Evolutionary conservation across 2,888 invertebrate genomes (phyloP), one percentile per base, ranked within the genome.

Genomic region (Dolomedes plantarius): DNA sequence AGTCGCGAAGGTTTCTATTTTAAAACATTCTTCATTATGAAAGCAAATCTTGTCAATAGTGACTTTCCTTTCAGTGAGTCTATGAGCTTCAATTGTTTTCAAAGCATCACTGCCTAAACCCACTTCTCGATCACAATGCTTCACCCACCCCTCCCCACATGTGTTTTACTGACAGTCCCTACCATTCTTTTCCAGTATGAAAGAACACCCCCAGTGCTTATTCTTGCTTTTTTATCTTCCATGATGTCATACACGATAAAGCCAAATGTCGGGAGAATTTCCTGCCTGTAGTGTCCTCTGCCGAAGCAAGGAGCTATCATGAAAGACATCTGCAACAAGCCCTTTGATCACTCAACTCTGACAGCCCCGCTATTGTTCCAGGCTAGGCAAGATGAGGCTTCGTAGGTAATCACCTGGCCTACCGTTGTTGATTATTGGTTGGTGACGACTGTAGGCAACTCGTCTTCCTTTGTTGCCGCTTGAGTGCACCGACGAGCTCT

Each of bases 271-370:
- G 28, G 29, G 46, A 32, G 73, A 19, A 72, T 78, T 85, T 85
- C 77, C 83, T 85, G 83, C 67, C 73, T n/a, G 5, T 56, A 32
- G 67, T 83, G 73, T 72, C 50, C 13, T 72, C 32, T 56, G 32
- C 50, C 6, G 36, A 39, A 64, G 23, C 13, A 36, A 41, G 19
- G 56, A 28, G 56, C n/a, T 68, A 77, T 64, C 75, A 67, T 56
- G 23, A 19, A n/a, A 50, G 71, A 65, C 73, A 83, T 65, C 64
- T 73, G 31, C 19, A 29, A 31, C 16, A 23, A 19, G 81, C 27
- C 19, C 56, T 68, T 64, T 81, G 39, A 68, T 62, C 56, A 16
- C 62, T 78, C 19, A 29, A 19, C 31, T 31, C 23, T 29, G 62
- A 71, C 50, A n/a, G 32, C 32, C 16, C 64, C 62, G 67, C 67